Evolutionary conservation across 1,140 invertebrate genomes (phyloP).

Genomic region (Condylostylus longicornis): DNA sequence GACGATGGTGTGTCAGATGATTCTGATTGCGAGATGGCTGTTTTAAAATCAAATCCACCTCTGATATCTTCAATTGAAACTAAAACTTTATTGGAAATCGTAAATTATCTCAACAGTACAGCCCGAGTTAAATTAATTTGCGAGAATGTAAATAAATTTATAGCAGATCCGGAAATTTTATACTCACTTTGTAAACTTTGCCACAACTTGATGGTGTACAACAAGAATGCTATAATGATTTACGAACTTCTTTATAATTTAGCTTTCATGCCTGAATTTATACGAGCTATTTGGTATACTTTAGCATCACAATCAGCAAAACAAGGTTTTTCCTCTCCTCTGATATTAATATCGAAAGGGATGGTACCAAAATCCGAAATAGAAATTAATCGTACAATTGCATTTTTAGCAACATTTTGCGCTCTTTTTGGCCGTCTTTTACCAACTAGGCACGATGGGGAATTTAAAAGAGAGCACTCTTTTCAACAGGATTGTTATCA

Average conservation of each 20-base stretch:
- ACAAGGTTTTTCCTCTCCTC: conserved; percentile 27
- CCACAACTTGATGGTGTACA: conserved; percentile 59
- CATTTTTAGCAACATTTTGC: conserved; percentile 69
- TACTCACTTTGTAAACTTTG: conserved; percentile 58
- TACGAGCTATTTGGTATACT: conserved; percentile 62
- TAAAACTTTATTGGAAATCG: conserved; percentile 35
- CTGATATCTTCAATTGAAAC: conserved; percentile 30
- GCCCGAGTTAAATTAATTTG: conserved; percentile 46
- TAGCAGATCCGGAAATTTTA: conserved; percentile 38
- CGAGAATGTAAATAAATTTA: conserved; percentile 40
- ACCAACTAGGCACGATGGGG: conserved; percentile 74
- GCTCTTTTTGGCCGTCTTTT: conserved; percentile 68
- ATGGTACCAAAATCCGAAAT: conserved; percentile 35
- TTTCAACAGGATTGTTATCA: too few species aligned
- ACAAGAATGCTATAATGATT: conserved; percentile 60
- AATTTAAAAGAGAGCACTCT: too few species aligned
- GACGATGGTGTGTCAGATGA: conserved; percentile 17
- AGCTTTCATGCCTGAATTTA: conserved; percentile 67
- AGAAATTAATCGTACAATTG: conserved; percentile 60
- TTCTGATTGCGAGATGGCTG: conserved; percentile 22
- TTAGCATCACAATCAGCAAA: conserved; percentile 37
- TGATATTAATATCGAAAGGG: conserved; percentile 27
- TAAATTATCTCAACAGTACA: conserved; percentile 49
- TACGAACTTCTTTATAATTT: conserved; percentile 68
- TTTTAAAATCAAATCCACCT: conserved; percentile 27